Conservation (phyloP, 2,888 invertebrate species). For the Sthenelais limicola region DNA sequence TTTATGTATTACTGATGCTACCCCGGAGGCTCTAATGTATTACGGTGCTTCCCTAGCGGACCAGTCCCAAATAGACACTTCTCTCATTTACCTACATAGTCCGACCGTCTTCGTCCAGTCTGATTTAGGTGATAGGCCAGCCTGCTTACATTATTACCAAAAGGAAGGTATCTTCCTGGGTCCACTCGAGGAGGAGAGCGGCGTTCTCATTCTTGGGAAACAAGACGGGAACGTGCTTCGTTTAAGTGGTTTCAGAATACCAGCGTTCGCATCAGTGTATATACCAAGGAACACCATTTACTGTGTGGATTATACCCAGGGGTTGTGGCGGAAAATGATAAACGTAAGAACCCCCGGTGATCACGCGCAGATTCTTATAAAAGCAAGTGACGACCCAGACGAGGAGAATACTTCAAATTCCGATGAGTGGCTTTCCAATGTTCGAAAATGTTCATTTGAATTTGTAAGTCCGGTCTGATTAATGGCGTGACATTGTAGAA, state of each 20-base stretch:
- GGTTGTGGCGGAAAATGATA: slow-evolving; percentile 13
- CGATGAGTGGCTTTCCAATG: too few species aligned
- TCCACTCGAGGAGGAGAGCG: slow-evolving; percentile 1
- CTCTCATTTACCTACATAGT: slow-evolving; percentile 5
- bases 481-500: too few species aligned
- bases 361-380: too few species aligned
- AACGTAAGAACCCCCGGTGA: neutral
- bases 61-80: neutral
- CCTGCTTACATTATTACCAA: neutral
- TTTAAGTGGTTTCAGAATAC: slow-evolving; percentile 2
- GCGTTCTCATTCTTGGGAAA: slow-evolving; percentile 5
- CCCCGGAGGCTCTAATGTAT: neutral
- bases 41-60: neutral
- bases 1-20: neutral
- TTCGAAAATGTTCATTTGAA: too few species aligned
- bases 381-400: too few species aligned
- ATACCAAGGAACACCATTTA: slow-evolving; percentile 5
- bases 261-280: neutral
- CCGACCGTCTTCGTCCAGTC: neutral
- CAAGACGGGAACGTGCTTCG: neutral
- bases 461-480: too few species aligned
- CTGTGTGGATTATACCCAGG: neutral
- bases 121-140: neutral
- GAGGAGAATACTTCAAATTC: too few species aligned
- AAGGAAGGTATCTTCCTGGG: neutral